Evolutionary conservation across 2,888 invertebrate species (phyloP).

Genomic region (Leptarthrus brevirostris): DNA sequence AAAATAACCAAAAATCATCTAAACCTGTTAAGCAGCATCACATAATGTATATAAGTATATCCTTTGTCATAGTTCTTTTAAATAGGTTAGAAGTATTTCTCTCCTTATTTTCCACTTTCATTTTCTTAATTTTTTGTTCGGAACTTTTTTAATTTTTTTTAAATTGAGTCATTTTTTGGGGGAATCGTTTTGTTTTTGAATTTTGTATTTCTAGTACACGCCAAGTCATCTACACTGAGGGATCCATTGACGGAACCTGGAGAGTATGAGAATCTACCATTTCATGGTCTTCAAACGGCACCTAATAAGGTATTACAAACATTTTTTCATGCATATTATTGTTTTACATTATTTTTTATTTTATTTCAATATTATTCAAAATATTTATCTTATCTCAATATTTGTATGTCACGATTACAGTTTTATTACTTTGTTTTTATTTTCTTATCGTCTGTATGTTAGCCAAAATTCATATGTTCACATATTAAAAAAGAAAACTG

Average conservation of each 20-base stretch:
- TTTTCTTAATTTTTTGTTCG: not conserved
- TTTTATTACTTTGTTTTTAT: not conserved
- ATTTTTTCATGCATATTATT: conserved; percentile 26
- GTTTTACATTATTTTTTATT: conserved; percentile 45
- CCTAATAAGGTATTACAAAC: conserved; percentile 83
- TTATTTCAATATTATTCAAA: conserved; percentile 30
- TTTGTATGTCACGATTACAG: conserved; percentile 47
- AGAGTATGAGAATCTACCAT: conserved; percentile 94
- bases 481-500: too few relatives aligned
- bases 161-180: conserved; percentile 34
- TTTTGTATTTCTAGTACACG: conserved; percentile 62
- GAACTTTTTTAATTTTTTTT: conserved; percentile 13
- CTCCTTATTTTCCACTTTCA: not conserved
- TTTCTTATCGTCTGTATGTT: not conserved
- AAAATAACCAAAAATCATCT: too few relatives aligned
- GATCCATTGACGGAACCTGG: conserved; percentile 84
- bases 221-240: conserved; percentile 68
- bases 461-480: too few relatives aligned
- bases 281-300: conserved; percentile 93
- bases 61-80: not conserved
- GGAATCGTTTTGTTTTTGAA: conserved; percentile 46
- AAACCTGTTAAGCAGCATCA: not conserved
- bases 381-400: conserved; percentile 50
- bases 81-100: conserved; percentile 7
- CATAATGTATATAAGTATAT: not conserved